Evolutionary conservation across 2,797 vertebrate genomes (phyloP), one percentile per base, ranked within the genome.

Genomic region (Ataeniobius toweri): DNA sequence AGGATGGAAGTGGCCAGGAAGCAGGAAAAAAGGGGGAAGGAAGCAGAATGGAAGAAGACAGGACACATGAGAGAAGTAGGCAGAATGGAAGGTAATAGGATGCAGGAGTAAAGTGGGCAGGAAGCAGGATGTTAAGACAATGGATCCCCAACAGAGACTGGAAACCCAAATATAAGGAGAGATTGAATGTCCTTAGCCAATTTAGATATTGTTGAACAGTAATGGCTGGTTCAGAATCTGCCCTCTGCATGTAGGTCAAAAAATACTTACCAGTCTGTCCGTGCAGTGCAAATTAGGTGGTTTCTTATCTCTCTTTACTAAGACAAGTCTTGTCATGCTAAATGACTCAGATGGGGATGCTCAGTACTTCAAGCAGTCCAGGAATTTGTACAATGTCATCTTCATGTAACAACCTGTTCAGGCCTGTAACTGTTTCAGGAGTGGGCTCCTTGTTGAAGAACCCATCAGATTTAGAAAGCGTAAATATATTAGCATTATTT

Each of bases 331-430:
- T 46, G 26, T 86, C 91, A 79, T 48, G 92, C 81, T 63, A 28
- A 0, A 24, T 79, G 81, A 86, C 83, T 90, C 82, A 84, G 79
- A 78, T 83, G 80, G 41, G 41, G 6, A n/a, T 73, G n/a, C 53
- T 80, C 26, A 14, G 16, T 31, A 69, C 73, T 73, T 85, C 24
- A 78, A 80, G 26, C 72, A 81, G 65, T 31, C 31, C 78, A 83
- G 90, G 90, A 93, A 92, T 94, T 86, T 71, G 76, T 59, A 79
- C 65, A 73, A 74, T 77, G 79, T 36, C 75, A 83, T 75, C 77
- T 84, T 92, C 89, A 71, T 81, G 91, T 89, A 77, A 51, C 78
- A 87, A 82, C 91, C 80, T 92, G 88, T 72, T 28, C 8, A n/a
- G 12, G 44, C 31, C 77, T 74, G 14, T 5, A 76, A 55, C 67